These are phyloP conservation scores for Vannuccia rotundouncinata DNA, from an alignment of 2,888 invertebrate species.

Conservation along the genomic window DNA sequence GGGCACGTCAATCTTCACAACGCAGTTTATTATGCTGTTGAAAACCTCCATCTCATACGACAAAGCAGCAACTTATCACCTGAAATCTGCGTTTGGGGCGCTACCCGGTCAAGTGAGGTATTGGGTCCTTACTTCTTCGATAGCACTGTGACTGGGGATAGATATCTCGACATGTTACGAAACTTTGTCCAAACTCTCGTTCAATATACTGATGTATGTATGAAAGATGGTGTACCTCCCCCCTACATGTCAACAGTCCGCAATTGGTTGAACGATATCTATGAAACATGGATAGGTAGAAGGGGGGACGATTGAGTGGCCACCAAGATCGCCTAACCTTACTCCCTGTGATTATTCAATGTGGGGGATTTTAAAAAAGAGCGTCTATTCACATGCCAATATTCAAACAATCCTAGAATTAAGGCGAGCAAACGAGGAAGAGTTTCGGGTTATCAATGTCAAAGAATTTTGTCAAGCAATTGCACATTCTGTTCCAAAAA, in stretches of 20 bases:
- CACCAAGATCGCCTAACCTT: slow-evolving; percentile 28
- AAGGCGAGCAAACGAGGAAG: too few relatives aligned
- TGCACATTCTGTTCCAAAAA: too few relatives aligned
- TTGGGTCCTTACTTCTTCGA: slow-evolving; percentile 36
- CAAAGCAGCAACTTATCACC: too few relatives aligned
- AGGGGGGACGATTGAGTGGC: slow-evolving; percentile 34
- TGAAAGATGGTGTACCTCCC: slow-evolving; percentile 24
- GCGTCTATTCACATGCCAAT: too few relatives aligned
- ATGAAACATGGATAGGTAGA: slow-evolving; percentile 3
- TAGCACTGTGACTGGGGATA: slow-evolving; percentile 22
- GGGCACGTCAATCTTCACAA: too few relatives aligned
- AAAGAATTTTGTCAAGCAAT: too few relatives aligned
- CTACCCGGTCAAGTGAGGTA: too few relatives aligned
- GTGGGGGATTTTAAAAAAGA: slow-evolving; percentile 35
- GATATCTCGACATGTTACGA: slow-evolving; percentile 19
- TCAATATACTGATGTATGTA: background rate
- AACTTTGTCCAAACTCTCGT: background rate
- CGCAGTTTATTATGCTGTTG: too few relatives aligned
- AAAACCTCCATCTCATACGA: too few relatives aligned
- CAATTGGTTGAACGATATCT: slow-evolving; percentile 25
- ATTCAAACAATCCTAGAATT: too few relatives aligned
- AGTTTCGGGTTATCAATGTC: too few relatives aligned
- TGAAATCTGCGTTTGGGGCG: too few relatives aligned
- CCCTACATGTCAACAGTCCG: slow-evolving; percentile 6
- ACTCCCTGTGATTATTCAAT: slow-evolving; percentile 30